Percentiles rank a stretch among this genome's conserved stretches.
phyloP scores from a whole-genome alignment of 2,113 vertebrate genomes.

The Mystacornis crossleyi region DNA sequence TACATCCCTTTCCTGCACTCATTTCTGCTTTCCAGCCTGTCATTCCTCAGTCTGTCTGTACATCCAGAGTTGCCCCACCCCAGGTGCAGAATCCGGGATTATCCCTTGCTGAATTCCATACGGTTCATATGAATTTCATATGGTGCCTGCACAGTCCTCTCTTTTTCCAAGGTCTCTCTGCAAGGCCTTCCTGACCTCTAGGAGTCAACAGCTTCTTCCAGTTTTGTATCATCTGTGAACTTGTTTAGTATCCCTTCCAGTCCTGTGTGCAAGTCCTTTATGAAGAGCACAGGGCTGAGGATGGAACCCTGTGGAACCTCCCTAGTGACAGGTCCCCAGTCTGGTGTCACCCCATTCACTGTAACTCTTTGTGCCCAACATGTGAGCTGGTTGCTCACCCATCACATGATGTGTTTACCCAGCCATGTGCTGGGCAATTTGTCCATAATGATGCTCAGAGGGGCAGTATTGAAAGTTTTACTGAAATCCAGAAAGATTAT shows the following conservation, averaged over 20 bases:
- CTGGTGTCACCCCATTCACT: not conserved
- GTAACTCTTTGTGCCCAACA: no score
- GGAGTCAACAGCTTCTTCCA: no score
- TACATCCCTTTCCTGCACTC: not conserved
- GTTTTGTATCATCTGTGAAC: not conserved
- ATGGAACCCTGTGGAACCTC: not conserved
- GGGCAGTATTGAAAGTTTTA: not conserved
- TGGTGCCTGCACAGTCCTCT: not conserved
- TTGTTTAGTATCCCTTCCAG: not conserved
- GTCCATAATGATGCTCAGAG: not conserved
- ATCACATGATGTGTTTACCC: not conserved
- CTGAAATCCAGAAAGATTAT: not conserved
- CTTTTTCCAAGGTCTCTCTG: not conserved
- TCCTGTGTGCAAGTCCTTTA: not conserved
- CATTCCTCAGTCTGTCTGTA: rapidly evolving
- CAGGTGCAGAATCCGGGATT: not conserved
- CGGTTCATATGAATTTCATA: no score
- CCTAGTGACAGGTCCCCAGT: no score
- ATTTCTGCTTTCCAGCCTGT: not conserved
- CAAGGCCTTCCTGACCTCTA: rapidly evolving
- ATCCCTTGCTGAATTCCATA: not conserved
- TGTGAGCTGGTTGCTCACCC: rapidly evolving
- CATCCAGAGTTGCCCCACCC: not conserved
- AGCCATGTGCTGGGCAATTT: not conserved
- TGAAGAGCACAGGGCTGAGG: not conserved